Conservation (phyloP, 2,113 vertebrate species). For the Otolemur garnettii region DNA sequence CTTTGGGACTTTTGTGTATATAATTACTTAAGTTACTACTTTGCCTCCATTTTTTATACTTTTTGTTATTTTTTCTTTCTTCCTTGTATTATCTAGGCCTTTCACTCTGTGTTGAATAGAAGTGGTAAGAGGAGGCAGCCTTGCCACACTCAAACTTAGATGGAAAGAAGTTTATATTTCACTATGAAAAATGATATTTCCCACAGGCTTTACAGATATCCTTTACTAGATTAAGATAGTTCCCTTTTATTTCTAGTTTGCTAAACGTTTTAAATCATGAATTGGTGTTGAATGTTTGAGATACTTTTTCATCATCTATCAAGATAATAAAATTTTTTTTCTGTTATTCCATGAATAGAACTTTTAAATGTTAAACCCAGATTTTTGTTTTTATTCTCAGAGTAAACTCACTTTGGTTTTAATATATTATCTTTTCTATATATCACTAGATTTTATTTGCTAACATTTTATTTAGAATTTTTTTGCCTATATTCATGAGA, state of each 20-base stretch:
- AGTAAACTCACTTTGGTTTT: background rate
- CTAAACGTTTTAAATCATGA: background rate
- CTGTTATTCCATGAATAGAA: background rate
- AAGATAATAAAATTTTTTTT: background rate
- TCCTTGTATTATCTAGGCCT: background rate
- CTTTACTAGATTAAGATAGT: background rate
- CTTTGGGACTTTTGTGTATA: background rate
- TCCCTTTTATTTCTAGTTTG: constrained; percentile 7
- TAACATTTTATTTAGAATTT: background rate
- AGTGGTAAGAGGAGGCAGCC: background rate
- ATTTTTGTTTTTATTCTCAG: background rate
- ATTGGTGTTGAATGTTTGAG: background rate
- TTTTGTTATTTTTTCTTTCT: background rate
- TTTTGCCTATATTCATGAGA: background rate
- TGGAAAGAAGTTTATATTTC: background rate
- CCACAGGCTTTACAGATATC: background rate
- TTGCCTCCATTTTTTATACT: background rate
- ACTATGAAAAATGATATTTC: background rate
- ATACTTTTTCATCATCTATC: background rate
- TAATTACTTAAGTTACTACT: background rate
- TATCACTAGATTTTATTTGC: background rate
- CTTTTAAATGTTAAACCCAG: background rate
- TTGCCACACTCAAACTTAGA: background rate
- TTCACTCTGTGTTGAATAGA: background rate
- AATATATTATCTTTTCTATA: background rate